Evolutionary conservation across 2,113 vertebrate species (phyloP), one percentile per base, ranked within the genome.

Genomic region (Arothron firmamentum): DNA sequence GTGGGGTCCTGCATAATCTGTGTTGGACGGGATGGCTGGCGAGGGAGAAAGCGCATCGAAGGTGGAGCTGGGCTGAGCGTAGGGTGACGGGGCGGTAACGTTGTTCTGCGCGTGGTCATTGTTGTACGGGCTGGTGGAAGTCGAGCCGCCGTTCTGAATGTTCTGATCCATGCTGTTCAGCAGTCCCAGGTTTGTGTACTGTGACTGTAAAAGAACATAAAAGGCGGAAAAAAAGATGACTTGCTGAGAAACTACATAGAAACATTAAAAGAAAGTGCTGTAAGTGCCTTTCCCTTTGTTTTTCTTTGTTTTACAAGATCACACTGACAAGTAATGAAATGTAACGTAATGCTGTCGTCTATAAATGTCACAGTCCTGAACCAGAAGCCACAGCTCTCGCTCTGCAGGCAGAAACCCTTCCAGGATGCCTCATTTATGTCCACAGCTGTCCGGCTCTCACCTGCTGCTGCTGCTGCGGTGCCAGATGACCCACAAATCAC

Each of bases 121-220:
- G 90, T 94, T 94, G 88, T 99, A 99, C 4, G 97, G 97, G 78
- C 97, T 99, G 75, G 96, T 98, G 46, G 96, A 98, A 50, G 96
- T 97, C 0, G 97, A 99, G 72, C 96, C 94, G 3, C 94, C 94
- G 19, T 97, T 99, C 88, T 96, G 94, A 19, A 97, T 96, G 92
- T 92, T 95, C 89, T 96, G 96, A 90, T 99, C 97, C 94, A 99
- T 99, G 87, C 95, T 94, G 87, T 97, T 98, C 77, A 99, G 92
- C 83, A 98, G 94, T 86, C 95, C 96, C 94, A 99, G 92, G 84
- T 97, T 98, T 0, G 96, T 99, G 61, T 98, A 99, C 93, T 98
- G 97, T 0, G 97, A 95, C 96, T 98, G 80, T 5, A 17, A 50
- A 56, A 14, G 25, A 34, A 49, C 21, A 5, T 5, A 43, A 23